These are phyloP conservation scores for Malthinus seriepunctatus DNA, from an alignment of 2,888 invertebrate genomes.

Conservation along the genomic window DNA sequence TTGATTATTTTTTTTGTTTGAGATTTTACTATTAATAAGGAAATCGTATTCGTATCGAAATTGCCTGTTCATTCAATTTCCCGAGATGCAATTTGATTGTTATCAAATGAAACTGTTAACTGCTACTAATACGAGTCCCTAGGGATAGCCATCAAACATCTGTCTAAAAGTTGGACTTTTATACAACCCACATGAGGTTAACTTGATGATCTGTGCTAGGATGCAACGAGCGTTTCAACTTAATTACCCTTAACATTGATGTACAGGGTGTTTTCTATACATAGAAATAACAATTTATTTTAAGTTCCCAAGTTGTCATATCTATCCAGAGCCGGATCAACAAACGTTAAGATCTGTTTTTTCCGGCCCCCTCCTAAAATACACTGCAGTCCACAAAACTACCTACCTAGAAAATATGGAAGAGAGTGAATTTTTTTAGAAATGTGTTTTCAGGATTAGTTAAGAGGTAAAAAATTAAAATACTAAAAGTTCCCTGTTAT, in stretches of 20 bases:
- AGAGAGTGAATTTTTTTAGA: too few relatives aligned
- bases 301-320: too few relatives aligned
- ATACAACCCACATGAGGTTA: conserved; percentile 27
- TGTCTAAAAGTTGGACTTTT: conserved; percentile 22
- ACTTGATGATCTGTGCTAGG: conserved; percentile 12
- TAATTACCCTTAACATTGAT: conserved; percentile 15
- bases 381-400: too few relatives aligned
- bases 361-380: too few relatives aligned
- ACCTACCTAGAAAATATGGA: too few relatives aligned
- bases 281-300: too few relatives aligned
- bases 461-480: too few relatives aligned
- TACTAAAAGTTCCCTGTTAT: too few relatives aligned
- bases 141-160: conserved; percentile 27
- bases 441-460: too few relatives aligned
- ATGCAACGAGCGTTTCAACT: conserved; percentile 4
- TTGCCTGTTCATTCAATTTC: conserved; percentile 1
- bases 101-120: conserved; percentile 25
- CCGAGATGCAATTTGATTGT: conserved; percentile 16
- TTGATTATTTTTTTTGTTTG: not conserved
- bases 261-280: not conserved
- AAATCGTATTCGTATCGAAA: not conserved
- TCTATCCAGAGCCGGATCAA: too few relatives aligned
- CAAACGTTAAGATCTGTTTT: too few relatives aligned
- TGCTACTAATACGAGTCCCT: conserved; percentile 19
- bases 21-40: too few relatives aligned